A percentile compares a stretch with the other conserved stretches of the same genome.
Conservation (phyloP, 1,140 invertebrate species). For the Sesamia nonagrioides region DNA sequence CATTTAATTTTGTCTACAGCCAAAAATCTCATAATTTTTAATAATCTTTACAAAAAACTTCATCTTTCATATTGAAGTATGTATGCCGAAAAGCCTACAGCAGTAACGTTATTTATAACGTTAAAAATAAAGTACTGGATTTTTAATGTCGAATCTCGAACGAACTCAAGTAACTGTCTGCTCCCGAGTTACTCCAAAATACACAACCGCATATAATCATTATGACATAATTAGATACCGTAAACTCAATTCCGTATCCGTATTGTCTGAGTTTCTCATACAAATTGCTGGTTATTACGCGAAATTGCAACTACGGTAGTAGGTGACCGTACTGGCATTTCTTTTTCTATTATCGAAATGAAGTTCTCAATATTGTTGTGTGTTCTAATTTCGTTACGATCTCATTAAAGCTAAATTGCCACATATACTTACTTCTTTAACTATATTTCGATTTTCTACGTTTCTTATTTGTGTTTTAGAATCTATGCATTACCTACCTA, state of each 20-base stretch:
- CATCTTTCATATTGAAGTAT: neutral
- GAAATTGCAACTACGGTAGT: conserved; percentile 67
- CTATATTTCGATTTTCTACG: neutral
- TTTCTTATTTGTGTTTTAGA: neutral
- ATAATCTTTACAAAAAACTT: neutral
- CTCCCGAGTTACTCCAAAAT: conserved; percentile 40
- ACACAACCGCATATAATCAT: conserved; percentile 55
- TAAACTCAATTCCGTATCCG: conserved; percentile 69
- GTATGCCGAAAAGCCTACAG: neutral
- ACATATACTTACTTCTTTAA: neutral
- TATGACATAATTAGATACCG: conserved; percentile 70
- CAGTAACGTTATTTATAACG: conserved; percentile 11
- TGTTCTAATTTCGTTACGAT: conserved; percentile 18
- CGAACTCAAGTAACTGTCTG: conserved; percentile 35
- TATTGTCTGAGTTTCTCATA: conserved; percentile 71
- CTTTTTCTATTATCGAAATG: conserved; percentile 39
- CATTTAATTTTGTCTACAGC: neutral
- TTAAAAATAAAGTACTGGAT: too few species aligned
- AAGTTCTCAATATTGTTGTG: conserved; percentile 10
- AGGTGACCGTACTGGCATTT: conserved; percentile 59
- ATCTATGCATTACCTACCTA: neutral
- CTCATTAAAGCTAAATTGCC: conserved; percentile 4
- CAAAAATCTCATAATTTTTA: neutral
- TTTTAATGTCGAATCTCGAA: too few species aligned
- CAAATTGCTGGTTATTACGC: conserved; percentile 73